phyloP scores from a whole-genome alignment of 2,797 vertebrate genomes.

The Malacoctenus gilli region DNA sequence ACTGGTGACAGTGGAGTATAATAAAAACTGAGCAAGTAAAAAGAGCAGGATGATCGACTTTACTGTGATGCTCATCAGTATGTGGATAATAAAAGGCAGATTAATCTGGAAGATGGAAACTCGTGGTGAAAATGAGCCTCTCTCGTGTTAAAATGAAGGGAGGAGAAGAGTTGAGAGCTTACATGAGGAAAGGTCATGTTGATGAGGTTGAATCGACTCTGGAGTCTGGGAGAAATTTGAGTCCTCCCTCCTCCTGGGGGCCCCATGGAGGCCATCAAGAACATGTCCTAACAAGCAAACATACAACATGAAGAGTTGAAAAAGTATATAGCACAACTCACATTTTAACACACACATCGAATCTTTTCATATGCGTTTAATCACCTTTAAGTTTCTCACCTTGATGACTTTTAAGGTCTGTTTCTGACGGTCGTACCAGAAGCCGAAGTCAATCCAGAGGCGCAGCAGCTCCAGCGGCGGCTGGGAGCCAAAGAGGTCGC shows the following conservation, averaged over 20 bases:
- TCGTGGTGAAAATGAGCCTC: too few species aligned
- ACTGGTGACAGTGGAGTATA: too few species aligned
- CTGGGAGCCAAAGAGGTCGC: slow-evolving; percentile 88
- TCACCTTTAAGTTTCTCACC: slow-evolving; percentile 72
- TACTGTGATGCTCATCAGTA: too few species aligned
- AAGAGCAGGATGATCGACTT: too few species aligned
- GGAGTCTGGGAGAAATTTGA: slow-evolving; percentile 84
- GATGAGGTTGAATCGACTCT: slow-evolving; percentile 90
- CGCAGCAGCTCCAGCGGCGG: slow-evolving; percentile 89
- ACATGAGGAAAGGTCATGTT: slow-evolving; percentile 92
- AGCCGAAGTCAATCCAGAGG: slow-evolving; percentile 90
- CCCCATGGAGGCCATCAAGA: slow-evolving; percentile 90
- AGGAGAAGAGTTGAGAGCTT: slow-evolving; percentile 41
- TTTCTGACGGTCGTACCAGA: slow-evolving; percentile 89
- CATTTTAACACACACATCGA: background rate
- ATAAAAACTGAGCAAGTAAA: too few species aligned
- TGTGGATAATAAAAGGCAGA: too few species aligned
- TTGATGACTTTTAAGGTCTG: slow-evolving; percentile 85
- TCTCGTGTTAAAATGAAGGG: too few species aligned
- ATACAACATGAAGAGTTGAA: too few species aligned
- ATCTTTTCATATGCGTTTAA: too few species aligned
- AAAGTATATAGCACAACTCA: too few species aligned
- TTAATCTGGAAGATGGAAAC: too few species aligned
- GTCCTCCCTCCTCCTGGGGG: slow-evolving; percentile 90
- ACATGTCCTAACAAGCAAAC: slow-evolving; percentile 82